These are phyloP conservation scores for Poecilia picta DNA, from an alignment of 2,797 vertebrate genomes.

Conservation along the genomic window DNA sequence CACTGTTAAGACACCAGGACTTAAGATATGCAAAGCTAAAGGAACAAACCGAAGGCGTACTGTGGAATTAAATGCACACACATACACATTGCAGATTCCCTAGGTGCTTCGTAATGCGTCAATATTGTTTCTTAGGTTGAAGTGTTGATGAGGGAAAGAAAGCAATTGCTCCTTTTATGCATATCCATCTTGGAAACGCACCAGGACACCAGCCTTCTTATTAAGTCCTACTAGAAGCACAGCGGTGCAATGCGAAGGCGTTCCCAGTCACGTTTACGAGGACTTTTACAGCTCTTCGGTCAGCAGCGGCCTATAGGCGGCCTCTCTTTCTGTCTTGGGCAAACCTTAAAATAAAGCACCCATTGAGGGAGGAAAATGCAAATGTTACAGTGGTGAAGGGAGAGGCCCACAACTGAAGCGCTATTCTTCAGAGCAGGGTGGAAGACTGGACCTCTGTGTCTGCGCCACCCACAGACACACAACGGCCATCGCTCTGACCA, in stretches of 20 bases:
- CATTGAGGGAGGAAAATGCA: slow-evolving; percentile 75
- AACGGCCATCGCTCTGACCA: slow-evolving; percentile 68
- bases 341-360: slow-evolving; percentile 65
- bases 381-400: slow-evolving; percentile 75
- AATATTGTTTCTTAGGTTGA: slow-evolving; percentile 27
- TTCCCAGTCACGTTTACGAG: slow-evolving; percentile 31
- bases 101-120: slow-evolving; percentile 4
- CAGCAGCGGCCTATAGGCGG: slow-evolving; percentile 49
- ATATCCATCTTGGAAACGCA: slow-evolving; percentile 24
- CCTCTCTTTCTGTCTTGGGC: slow-evolving; percentile 43
- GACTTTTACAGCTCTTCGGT: slow-evolving; percentile 50
- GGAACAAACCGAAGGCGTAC: slow-evolving; percentile 8
- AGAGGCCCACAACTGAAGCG: slow-evolving; percentile 70
- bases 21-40: slow-evolving; percentile 9
- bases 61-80: slow-evolving; percentile 13
- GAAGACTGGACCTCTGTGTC: slow-evolving; percentile 77
- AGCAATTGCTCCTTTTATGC: slow-evolving; percentile 17
- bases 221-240: slow-evolving; percentile 27
- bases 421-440: slow-evolving; percentile 66
- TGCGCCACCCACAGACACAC: slow-evolving; percentile 75
- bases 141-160: slow-evolving; percentile 33
- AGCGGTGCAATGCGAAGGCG: slow-evolving; percentile 22
- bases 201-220: slow-evolving; percentile 2
- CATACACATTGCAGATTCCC: slow-evolving; percentile 14
- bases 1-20: slow-evolving; percentile 19